Evolutionary conservation across 2,113 vertebrate genomes (phyloP), one percentile per base, ranked within the genome.

Genomic region (Myrmecophaga tridactyla): DNA sequence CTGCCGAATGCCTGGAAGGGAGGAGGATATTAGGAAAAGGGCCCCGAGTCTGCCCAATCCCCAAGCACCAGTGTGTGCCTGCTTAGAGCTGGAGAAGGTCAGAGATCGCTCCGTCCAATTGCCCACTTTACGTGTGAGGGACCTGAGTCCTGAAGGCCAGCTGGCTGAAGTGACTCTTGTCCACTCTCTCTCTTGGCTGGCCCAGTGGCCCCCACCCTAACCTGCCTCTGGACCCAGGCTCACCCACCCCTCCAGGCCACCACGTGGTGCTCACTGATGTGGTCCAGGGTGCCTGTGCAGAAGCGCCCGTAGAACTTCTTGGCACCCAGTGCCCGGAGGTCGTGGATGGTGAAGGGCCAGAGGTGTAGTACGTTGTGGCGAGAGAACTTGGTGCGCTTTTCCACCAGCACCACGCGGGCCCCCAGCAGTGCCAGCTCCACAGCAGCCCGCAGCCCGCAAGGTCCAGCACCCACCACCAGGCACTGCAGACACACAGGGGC

Each of bases 361-460:
- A 99, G 98, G 96, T 99, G 99, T 76, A 99, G 99, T 11, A 99
- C 99, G 0, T 99, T 99, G 98, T 99, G 99, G 60, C 99, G 98
- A n/a, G 99, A 99, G 96, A 99, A 99, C 34, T 98, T 92, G 8
- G 98, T 98, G 13, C 99, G 98, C 85, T 99, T 99, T 96, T 99
- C 99, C 94, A 99, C 62, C 95, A 99, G 96, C 85, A 99, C 98
- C 93, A 99, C 99, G 0, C 92, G 98, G 72, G 99, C 99, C 0
- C 99, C 99, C 69, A 99, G 98, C 94, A 99, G 97, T 0, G 99
- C 98, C 98, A 99, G 98, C 72, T 99, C 99, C 36, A 99, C 98
- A 62, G 99, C 99, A 0, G 96, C 97, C 73, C 99, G 98, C 41
- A 99, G 98, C n/a, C 99, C 99, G 0, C 99, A 99, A 3, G 99